Evolutionary conservation across 2,888 invertebrate genomes (phyloP).

Genomic region (Mantis religiosa): DNA sequence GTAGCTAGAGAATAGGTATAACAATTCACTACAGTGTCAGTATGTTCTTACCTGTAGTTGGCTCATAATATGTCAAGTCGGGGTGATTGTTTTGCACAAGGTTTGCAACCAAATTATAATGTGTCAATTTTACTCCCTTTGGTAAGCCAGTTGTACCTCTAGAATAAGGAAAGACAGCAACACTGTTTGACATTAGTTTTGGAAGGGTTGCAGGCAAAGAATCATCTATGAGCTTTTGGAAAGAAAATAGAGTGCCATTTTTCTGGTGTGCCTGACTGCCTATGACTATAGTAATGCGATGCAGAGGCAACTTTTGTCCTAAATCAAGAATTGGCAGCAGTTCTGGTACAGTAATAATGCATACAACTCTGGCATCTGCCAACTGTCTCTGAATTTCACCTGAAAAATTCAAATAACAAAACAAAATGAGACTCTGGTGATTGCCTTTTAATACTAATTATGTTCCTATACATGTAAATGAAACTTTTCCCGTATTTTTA

Average conservation of each 20-base stretch:
- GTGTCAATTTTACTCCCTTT: slow-evolving; percentile 73
- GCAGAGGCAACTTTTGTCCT: slow-evolving; percentile 52
- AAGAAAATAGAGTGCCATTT: slow-evolving; percentile 16
- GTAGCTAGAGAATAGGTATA: no score
- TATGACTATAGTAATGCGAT: slow-evolving; percentile 59
- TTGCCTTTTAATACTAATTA: no score
- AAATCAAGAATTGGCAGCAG: slow-evolving; percentile 57
- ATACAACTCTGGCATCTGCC: slow-evolving; percentile 57
- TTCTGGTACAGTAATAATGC: slow-evolving; percentile 60
- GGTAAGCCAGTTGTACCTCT: slow-evolving; percentile 79
- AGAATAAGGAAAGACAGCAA: slow-evolving; percentile 53
- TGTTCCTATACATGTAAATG: no score
- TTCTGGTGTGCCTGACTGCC: slow-evolving; percentile 54
- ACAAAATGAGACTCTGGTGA: no score
- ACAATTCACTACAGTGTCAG: no score
- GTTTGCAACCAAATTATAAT: slow-evolving; percentile 61
- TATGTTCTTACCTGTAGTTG: slow-evolving; percentile 8
- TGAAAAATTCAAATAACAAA: slow-evolving; percentile 39
- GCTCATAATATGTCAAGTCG: slow-evolving; percentile 25
- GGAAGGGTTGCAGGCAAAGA: slow-evolving; percentile 32
- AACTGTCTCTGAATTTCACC: slow-evolving; percentile 63
- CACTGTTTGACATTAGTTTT: background rate
- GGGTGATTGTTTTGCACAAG: slow-evolving; percentile 49
- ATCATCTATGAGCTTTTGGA: slow-evolving; percentile 5
- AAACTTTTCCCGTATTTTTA: no score